Evolutionary conservation across 2,113 vertebrate genomes (phyloP), one percentile per base, ranked within the genome.

Genomic region (Dicentrarchus labrax): DNA sequence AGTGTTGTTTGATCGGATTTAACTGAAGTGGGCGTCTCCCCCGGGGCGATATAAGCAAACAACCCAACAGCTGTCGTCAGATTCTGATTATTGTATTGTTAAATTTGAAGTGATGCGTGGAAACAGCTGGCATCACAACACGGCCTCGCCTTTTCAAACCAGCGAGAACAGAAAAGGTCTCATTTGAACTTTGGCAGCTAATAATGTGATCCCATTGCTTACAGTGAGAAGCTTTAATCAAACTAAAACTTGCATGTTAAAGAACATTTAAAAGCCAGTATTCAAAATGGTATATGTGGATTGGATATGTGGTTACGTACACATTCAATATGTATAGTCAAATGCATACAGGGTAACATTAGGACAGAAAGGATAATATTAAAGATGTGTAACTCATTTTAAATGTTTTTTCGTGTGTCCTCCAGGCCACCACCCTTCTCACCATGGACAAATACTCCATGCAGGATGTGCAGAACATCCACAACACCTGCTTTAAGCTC

Each of bases 381-480:
- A 3, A 30, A 45, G 17, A 7, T 16, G n/a, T 36, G 30, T 3
- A 1, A 41, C 39, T 39, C 19, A 57, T 6, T 6, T 53, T 16
- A 61, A 22, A 12, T 66, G 24, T 56, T 12, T 38, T 45, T 4
- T 36, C 1, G 66, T 61, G 15, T 86, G 4, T 64, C 47, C 43
- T 85, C n/a, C 66, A 99, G 98, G 98, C 98, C 71, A 99, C 98
- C 51, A 99, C 98, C 4, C 89, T 99, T 86, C 97, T 99, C 75
- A 99, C 98, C 13, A 99, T 99, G 98, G 98, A 99, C 78, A 99
- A 99, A 72, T 99, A 99, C 13, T 97, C 97, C 24, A 95, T 96
- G 90, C 97, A 97, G 54, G 98, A 99, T 66, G 96, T 97, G 73
- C 96, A 97, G 86, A 97, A 95, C 88, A 98, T 99, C 90, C 97